These are phyloP conservation scores for Tarsius wallacei DNA, from an alignment of 2,797 vertebrate species.

Conservation along the genomic window DNA sequence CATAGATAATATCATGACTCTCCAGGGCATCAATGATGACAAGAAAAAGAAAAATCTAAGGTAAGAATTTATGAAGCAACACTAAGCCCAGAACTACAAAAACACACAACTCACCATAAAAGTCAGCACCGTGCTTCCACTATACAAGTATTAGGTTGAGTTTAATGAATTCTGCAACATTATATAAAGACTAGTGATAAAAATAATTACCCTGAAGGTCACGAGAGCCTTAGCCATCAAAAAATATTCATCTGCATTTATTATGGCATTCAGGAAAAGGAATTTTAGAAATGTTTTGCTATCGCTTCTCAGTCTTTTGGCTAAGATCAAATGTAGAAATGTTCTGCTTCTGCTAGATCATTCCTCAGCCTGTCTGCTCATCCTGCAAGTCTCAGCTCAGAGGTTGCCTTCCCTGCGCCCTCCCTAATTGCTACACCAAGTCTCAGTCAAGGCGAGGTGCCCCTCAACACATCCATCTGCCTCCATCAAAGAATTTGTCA, in stretches of 20 bases:
- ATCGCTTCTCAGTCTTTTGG: neutral
- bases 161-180: neutral
- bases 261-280: neutral
- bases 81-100: neutral
- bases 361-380: neutral
- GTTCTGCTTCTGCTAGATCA: neutral
- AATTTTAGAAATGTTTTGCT: neutral
- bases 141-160: neutral
- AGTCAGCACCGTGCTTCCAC: neutral
- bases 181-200: conserved; percentile 3
- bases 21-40: neutral
- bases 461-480: neutral
- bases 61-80: neutral
- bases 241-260: neutral
- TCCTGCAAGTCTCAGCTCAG: neutral
- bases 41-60: neutral
- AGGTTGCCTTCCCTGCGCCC: neutral
- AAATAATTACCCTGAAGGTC: conserved; percentile 16
- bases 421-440: neutral
- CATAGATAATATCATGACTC: neutral
- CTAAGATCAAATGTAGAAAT: neutral
- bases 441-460: neutral
- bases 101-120: neutral
- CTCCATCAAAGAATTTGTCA: neutral
- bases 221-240: neutral